Evolutionary conservation across 2,888 invertebrate genomes (phyloP).

Genomic region (Dromius quadrimaculatus): DNA sequence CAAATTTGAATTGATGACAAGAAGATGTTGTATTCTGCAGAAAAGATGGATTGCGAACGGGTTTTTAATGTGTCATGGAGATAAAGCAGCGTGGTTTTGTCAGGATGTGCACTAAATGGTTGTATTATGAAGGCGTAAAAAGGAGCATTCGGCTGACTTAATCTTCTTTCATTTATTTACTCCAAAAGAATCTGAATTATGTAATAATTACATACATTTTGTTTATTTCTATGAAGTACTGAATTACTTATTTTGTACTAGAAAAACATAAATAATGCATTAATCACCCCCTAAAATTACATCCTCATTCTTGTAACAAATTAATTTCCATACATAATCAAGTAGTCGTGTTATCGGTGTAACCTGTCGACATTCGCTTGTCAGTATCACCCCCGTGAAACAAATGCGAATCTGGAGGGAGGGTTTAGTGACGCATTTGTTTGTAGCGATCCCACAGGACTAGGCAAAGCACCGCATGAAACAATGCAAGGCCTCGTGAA

Average conservation of each 20-base stretch:
- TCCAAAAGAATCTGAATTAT: too few relatives aligned
- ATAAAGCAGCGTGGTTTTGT: too few relatives aligned
- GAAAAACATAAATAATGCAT: slow-evolving; percentile 9
- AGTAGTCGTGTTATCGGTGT: background rate
- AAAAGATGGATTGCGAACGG: too few relatives aligned
- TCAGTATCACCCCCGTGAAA: slow-evolving; percentile 15
- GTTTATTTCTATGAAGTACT: too few relatives aligned
- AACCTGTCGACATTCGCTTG: slow-evolving; percentile 20
- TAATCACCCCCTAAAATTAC: background rate
- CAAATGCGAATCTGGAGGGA: slow-evolving; percentile 32
- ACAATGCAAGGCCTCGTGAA: slow-evolving; percentile 50
- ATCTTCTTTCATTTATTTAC: too few relatives aligned
- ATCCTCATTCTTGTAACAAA: slow-evolving; percentile 15
- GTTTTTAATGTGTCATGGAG: too few relatives aligned
- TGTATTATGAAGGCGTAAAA: too few relatives aligned
- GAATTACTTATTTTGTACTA: too few relatives aligned
- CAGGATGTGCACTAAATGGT: too few relatives aligned
- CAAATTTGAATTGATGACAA: slow-evolving; percentile 40
- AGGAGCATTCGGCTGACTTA: too few relatives aligned
- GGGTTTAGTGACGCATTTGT: slow-evolving; percentile 50
- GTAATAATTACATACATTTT: too few relatives aligned
- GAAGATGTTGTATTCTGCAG: slow-evolving; percentile 24
- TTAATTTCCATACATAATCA: slow-evolving; percentile 48
- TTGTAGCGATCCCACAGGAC: slow-evolving; percentile 43
- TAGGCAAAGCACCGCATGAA: slow-evolving; percentile 20